Evolutionary conservation across 2,888 invertebrate genomes (phyloP), one percentile per base, ranked within the genome.

Genomic region (Nymphalis urticae): DNA sequence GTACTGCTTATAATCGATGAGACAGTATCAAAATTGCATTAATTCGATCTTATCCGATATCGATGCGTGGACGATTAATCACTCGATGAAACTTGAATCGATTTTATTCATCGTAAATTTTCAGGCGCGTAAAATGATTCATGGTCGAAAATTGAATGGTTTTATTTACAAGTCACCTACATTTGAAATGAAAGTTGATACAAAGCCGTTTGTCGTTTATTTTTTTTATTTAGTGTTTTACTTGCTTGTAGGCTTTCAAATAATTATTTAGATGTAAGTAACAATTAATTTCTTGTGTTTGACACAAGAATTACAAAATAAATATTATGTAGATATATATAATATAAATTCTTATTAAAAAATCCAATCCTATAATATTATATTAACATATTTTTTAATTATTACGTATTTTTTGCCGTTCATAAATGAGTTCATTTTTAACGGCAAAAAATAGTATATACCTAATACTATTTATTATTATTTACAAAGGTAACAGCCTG

Each of bases 21-120:
- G 81, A 82, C 83, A 79, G 79, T 76, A 81, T 83, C 82, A 82
- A 82, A 81, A 80, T 80, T 81, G 81, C 84, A 82, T 82, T 80
- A 82, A 83, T 83, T 79, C 74, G 73, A 73, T 74, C 72, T 72
- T 75, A 73, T 72, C 72, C 68, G 71, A 69, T 74, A 73, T 75
- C 75, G 74, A 71, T 71, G 73, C 72, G 72, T 69, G 64, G 64
- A 71, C 74, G 70, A 78, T 78, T 76, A 78, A 78, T 78, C 77
- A 78, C 70, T 69, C 75, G 72, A 72, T 72, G 76, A 77, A 72
- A 68, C 72, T 68, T 62, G 73, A 72, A 73, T 75, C 72, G 72
- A 72, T 72, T 67, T 69, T 48, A 24, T 67, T 48, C 36, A 42
- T 61, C 19, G 65, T 65, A 62, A 65, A 65, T 62, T 65, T 65